Evolutionary conservation across 2,888 invertebrate genomes (phyloP).

Genomic region (Cancer borealis): DNA sequence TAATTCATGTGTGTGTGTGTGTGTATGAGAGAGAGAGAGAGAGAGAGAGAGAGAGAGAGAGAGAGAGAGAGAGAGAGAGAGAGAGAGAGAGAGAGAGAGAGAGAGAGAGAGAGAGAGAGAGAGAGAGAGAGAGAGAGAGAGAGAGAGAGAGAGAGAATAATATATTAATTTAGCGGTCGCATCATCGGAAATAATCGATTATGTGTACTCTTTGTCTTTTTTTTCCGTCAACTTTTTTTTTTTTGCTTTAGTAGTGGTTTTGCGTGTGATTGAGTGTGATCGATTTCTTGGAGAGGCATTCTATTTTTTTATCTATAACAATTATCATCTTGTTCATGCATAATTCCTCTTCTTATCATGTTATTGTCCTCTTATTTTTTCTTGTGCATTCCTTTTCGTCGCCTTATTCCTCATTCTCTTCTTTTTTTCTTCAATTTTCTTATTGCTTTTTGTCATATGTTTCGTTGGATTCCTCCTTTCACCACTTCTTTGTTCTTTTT

Average conservation of each 20-base stretch:
- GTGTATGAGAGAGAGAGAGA: neutral
- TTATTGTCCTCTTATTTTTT: neutral
- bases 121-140: conserved; percentile 30
- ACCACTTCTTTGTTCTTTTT: neutral
- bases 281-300: neutral
- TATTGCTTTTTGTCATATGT: neutral
- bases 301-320: neutral
- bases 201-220: neutral
- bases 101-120: conserved; percentile 21
- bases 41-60: conserved; percentile 38
- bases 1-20: neutral
- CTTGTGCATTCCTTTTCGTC: neutral
- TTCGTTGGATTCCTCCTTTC: neutral
- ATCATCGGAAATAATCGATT: conserved; percentile 17
- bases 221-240: neutral
- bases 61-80: conserved; percentile 28
- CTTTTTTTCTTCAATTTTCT: neutral
- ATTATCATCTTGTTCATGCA: conserved; percentile 4
- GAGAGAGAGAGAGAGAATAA: conserved; percentile 33
- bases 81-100: conserved; percentile 4
- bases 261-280: conserved; percentile 37
- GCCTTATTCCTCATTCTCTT: neutral
- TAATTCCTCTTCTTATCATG: neutral
- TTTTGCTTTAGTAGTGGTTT: neutral
- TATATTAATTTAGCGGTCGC: conserved; percentile 22